Base-by-base conservation (phyloP, 2,113 vertebrate species). In the Hippocampus abdominalis region DNA sequence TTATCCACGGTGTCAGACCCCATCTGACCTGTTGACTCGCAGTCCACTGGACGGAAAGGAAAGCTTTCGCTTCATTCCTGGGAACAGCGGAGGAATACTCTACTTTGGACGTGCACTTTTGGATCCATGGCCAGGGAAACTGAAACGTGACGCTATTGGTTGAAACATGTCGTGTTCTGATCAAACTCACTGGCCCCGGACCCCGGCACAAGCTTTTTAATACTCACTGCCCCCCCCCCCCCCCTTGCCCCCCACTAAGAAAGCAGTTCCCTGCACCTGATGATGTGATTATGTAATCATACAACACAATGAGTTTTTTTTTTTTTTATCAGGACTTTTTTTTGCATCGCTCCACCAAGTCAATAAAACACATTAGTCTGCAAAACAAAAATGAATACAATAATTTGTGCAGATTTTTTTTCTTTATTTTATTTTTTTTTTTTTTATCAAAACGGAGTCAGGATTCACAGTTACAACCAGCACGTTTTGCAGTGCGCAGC, bases 1-100 rank as follows among this genome's bases (percentile, higher is more conserved):
- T 86, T 84, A 87, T 88, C 83, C 46, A 16, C 49, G 67, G 79
- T 88, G 90, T 92, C 90, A 90, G 78, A 70, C 81, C 70, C 64
- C 56, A 86, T 91, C 80, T 78, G 82, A 48, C 61, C 75, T 86
- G 89, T 90, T 89, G 80, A 57, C 83, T 71, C 66, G 42, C 72
- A 79, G 74, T 29, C 73, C 77, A 83, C 61, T 84, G 81, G 81
- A 84, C 71, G 85, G 81, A 62, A 60, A 60, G 57, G 57, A 60
- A 60, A 60, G 57, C 57, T 60, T 27, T 29, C 57, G 15, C 27
- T 27, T 60, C 57, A 60, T 29, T 60, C 57, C 57, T 60, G 57
- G 57, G 57, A 60, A 60, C 57, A 10, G 27, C 16, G 20, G 54
- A 8, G 27, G 51, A 12, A 32, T 56, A 59, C 57, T 29, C 12